A percentile compares a stretch with the other conserved stretches of the same genome.
phyloP scores from a whole-genome alignment of 2,113 vertebrate species.

The Microcebus ravelobensis region DNA sequence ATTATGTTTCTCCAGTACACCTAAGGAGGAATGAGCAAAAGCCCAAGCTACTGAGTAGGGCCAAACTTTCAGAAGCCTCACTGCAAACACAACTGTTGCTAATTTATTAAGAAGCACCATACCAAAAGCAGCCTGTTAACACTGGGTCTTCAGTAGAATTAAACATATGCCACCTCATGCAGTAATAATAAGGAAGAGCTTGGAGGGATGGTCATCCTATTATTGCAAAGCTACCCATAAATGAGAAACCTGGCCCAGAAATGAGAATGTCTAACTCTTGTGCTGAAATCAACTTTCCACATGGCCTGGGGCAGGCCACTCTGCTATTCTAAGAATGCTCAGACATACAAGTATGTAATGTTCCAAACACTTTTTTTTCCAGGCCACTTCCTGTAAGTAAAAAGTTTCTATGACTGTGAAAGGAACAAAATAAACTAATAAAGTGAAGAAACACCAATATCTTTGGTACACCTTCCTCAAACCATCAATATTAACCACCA shows the following conservation, averaged over 20 bases:
- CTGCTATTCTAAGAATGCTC: slow-evolving; percentile 63
- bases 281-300: slow-evolving; percentile 54
- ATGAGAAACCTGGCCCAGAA: not conserved
- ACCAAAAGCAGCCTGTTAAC: not conserved
- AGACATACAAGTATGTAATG: slow-evolving; percentile 14
- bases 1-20: not conserved
- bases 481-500: not conserved
- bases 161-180: not conserved
- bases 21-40: slow-evolving; percentile 15
- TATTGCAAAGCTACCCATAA: not conserved
- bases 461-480: not conserved
- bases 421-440: slow-evolving; percentile 25
- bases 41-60: not conserved
- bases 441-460: not conserved
- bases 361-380: slow-evolving; percentile 40
- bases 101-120: slow-evolving; percentile 55
- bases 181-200: not conserved
- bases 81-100: not conserved
- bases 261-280: slow-evolving; percentile 22
- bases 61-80: slow-evolving; percentile 43
- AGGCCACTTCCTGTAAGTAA: slow-evolving; percentile 1
- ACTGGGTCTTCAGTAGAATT: not conserved
- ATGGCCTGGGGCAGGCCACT: slow-evolving; percentile 21
- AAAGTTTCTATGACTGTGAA: slow-evolving; percentile 46
- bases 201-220: not conserved